phyloP scores from a whole-genome alignment of 2,888 invertebrate genomes.

The Timema cristinae region DNA sequence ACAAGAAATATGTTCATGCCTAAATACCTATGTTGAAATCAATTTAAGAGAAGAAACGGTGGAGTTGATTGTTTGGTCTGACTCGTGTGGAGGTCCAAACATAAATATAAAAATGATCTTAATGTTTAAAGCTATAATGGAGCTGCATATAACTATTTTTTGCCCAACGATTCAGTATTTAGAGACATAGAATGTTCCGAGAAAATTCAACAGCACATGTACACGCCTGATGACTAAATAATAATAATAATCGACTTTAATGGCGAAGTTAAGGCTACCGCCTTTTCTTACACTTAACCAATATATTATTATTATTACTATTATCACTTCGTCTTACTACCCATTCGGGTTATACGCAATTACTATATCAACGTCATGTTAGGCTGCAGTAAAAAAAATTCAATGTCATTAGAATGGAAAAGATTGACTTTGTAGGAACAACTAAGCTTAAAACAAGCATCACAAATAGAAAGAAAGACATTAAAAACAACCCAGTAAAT shows the following conservation, averaged over 20 bases:
- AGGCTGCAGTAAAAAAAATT: too few relatives aligned
- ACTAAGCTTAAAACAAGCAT: too few relatives aligned
- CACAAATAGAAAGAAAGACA: too few relatives aligned
- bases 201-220: conserved; percentile 15
- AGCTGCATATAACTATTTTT: background rate
- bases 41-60: conserved; percentile 12
- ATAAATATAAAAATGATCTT: too few relatives aligned
- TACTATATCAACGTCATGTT: too few relatives aligned
- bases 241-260: background rate
- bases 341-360: too few relatives aligned
- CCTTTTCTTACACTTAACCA: too few relatives aligned
- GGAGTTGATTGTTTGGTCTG: conserved; percentile 9
- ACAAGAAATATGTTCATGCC: conserved; percentile 37
- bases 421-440: too few relatives aligned
- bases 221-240: conserved; percentile 9
- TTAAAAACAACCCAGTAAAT: conserved; percentile 7
- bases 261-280: too few relatives aligned
- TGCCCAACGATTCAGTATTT: conserved; percentile 18
- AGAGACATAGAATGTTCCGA: conserved; percentile 5
- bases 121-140: conserved; percentile 8
- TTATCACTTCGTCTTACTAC: too few relatives aligned
- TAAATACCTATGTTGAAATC: conserved; percentile 33
- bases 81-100: conserved; percentile 12
- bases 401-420: too few relatives aligned
- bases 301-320: too few relatives aligned